Percentiles rank a stretch among this genome's conserved stretches.
Evolutionary conservation across 2,888 invertebrate genomes (phyloP).

Genomic region (Agonopterix arenella): DNA sequence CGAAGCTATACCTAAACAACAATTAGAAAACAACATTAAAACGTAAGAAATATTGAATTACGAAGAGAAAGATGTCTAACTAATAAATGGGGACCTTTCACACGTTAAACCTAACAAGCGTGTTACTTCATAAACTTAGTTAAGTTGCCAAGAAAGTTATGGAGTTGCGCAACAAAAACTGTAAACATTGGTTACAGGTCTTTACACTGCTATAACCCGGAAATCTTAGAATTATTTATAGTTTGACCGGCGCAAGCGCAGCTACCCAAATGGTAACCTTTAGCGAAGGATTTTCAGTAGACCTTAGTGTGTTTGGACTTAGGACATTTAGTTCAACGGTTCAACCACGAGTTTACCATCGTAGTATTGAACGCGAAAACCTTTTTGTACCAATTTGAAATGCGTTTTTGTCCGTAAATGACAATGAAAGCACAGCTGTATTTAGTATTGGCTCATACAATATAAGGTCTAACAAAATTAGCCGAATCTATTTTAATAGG

Average conservation of each 20-base stretch:
- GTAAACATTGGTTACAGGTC: constrained; percentile 32
- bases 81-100: constrained; percentile 3
- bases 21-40: too few species aligned
- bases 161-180: constrained; percentile 37
- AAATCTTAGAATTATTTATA: constrained; percentile 44
- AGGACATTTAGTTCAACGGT: not conserved
- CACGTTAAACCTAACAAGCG: not conserved
- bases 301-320: constrained; percentile 16
- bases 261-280: constrained; percentile 36
- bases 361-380: too few species aligned
- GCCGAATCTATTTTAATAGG: too few species aligned
- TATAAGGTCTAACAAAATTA: too few species aligned
- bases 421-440: too few species aligned
- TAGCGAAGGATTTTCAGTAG: constrained; percentile 13
- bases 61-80: constrained; percentile 1
- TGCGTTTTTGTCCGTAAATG: too few species aligned
- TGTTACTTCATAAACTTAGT: not conserved
- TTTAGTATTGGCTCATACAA: too few species aligned
- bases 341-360: too few species aligned
- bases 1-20: too few species aligned
- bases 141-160: constrained; percentile 8
- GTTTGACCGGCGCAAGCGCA: constrained; percentile 34
- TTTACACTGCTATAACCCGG: constrained; percentile 31
- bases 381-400: too few species aligned
- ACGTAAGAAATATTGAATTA: not conserved